Evolutionary conservation across 2,797 vertebrate species (phyloP).

Genomic region (Falco peregrinus): DNA sequence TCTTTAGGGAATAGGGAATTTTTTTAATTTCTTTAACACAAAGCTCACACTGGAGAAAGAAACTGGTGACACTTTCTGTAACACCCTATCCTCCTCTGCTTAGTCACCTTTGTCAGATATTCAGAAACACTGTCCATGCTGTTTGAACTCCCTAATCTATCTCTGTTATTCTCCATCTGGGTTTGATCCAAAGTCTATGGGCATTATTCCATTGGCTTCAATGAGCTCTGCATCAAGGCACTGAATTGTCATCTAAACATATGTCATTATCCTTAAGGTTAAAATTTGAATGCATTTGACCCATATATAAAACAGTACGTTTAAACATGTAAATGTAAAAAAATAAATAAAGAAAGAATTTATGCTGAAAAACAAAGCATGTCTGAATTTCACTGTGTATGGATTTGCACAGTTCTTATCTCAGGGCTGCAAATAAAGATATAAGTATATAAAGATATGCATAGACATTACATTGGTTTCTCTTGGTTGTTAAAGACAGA

Average conservation of each 20-base stretch:
- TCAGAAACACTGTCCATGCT: not conserved
- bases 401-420: slow-evolving; percentile 8
- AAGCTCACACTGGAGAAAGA: not conserved
- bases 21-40: not conserved
- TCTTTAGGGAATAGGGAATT: not conserved
- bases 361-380: not conserved
- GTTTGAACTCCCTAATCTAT: not conserved
- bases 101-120: not conserved
- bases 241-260: not conserved
- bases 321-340: not conserved
- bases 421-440: not conserved
- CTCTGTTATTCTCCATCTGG: not conserved
- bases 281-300: not conserved
- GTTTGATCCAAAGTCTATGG: not conserved
- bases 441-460: not conserved
- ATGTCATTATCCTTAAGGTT: rapidly evolving
- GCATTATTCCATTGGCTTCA: not conserved
- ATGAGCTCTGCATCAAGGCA: not conserved
- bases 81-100: not conserved
- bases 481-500: not conserved
- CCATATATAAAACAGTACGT: not conserved
- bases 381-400: not conserved
- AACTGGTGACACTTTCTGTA: not conserved
- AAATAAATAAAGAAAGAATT: not conserved
- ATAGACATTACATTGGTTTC: not conserved